Evolutionary conservation across 2,888 invertebrate species (phyloP), one percentile per base, ranked within the genome.

Genomic region (Ormia ochracea): DNA sequence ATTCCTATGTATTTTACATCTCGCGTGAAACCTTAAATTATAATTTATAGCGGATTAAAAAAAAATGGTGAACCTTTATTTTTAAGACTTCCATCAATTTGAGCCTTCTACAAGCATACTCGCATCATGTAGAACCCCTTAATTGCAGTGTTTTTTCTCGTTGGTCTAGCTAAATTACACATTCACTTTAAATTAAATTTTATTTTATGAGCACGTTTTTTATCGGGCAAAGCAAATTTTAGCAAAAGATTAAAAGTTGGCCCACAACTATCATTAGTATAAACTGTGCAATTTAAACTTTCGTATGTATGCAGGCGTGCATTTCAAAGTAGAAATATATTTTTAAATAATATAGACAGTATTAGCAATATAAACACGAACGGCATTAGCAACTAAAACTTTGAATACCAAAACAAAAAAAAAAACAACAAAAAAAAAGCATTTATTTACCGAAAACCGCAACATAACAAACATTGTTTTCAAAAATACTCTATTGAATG

Each of bases 401-500:
- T 52, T 26, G 36, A 61, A 61, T n/a, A n/a, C n/a, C n/a, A n/a
- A n/a, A n/a, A n/a, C n/a, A n/a, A n/a, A n/a, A n/a, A n/a, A n/a
- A n/a, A n/a, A n/a, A n/a, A n/a, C n/a, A 73, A 48, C 7, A 21
- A 31, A 54, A 59, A 59, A 75, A 69, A 75, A 59, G 68, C 68
- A 76, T 80, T 80, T 76, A 76, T 69, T 68, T 56, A 68, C 43
- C 68, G 41, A 63, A 76, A 80, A 76, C 80, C 80, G 68, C 80
- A 76, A 80, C 76, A 76, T 76, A 69, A 72, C 70, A 80, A 80
- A 76, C 76, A 73, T 80, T 80, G 76, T 76, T 80, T 80, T 80
- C 52, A 65, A 72, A 80, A 80, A 68, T 80, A 80, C 76, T 76
- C 36, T 48, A 80, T 68, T 72, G 80, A 80, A 76, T 72, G 54